Conservation (phyloP, 2,113 vertebrate genomes). For the Brachypodius melanocephalos region DNA sequence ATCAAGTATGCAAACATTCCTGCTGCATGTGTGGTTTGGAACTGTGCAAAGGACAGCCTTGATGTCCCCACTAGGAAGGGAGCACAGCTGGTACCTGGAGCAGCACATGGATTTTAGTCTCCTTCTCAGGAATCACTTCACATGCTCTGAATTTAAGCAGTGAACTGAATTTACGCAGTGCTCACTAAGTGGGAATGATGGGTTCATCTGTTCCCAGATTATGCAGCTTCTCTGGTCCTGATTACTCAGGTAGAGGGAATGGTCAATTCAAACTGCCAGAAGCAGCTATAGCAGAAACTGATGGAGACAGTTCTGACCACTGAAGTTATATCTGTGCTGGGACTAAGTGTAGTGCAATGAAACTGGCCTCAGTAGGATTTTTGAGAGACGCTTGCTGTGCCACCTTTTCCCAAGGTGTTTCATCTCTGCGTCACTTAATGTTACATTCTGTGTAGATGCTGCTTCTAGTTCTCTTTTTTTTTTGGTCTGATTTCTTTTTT, state of each 20-base stretch:
- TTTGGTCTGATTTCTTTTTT: background rate
- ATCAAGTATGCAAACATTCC: background rate
- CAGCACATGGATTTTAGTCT: accelerated
- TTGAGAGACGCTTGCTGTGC: background rate
- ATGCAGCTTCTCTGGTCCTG: background rate
- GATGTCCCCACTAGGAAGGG: background rate
- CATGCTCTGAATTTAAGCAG: accelerated
- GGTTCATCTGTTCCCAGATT: background rate
- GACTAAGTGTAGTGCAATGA: background rate
- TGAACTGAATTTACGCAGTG: background rate
- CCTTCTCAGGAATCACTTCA: background rate
- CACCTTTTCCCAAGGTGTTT: background rate
- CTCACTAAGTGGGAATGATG: background rate
- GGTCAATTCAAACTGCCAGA: background rate
- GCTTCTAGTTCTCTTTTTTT: background rate
- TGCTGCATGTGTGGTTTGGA: background rate
- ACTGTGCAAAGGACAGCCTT: background rate
- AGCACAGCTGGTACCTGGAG: background rate
- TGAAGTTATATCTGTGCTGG: background rate
- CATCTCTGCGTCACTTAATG: background rate
- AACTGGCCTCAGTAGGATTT: background rate
- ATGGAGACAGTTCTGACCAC: background rate
- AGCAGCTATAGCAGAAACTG: background rate
- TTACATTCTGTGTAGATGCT: background rate
- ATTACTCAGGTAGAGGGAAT: background rate